Conservation (phyloP, 1,140 invertebrate species). For the Trachymyrmex septentrionalis region DNA sequence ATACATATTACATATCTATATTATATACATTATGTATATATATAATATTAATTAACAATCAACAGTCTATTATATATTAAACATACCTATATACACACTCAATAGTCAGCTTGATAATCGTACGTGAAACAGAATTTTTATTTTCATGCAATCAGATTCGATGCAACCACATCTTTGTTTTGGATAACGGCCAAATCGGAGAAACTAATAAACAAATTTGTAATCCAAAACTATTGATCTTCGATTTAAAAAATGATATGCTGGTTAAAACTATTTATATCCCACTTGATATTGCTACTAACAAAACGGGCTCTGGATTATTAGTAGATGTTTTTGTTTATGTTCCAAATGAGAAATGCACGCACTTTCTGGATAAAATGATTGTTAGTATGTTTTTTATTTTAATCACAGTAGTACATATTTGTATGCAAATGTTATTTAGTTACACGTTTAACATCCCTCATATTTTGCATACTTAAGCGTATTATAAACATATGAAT, state of each 20-base stretch:
- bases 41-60: too few relatives aligned
- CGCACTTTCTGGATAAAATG: background rate
- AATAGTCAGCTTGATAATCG: background rate
- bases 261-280: background rate
- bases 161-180: slow-evolving; percentile 13
- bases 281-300: background rate
- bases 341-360: too few relatives aligned
- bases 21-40: too few relatives aligned
- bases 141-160: slow-evolving; percentile 2
- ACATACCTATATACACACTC: too few relatives aligned
- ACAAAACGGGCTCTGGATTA: background rate
- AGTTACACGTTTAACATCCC: background rate
- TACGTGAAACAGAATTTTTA: background rate
- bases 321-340: background rate
- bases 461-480: background rate
- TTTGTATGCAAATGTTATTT: background rate
- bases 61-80: too few relatives aligned
- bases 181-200: slow-evolving; percentile 34
- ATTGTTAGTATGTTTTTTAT: slow-evolving; percentile 3
- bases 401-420: background rate
- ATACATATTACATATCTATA: too few relatives aligned
- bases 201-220: background rate
- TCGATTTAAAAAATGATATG: background rate
- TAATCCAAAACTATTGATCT: slow-evolving; percentile 24
- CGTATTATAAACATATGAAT: background rate